Conservation (phyloP, 2,888 invertebrate species). For the Diabrotica balteata region DNA sequence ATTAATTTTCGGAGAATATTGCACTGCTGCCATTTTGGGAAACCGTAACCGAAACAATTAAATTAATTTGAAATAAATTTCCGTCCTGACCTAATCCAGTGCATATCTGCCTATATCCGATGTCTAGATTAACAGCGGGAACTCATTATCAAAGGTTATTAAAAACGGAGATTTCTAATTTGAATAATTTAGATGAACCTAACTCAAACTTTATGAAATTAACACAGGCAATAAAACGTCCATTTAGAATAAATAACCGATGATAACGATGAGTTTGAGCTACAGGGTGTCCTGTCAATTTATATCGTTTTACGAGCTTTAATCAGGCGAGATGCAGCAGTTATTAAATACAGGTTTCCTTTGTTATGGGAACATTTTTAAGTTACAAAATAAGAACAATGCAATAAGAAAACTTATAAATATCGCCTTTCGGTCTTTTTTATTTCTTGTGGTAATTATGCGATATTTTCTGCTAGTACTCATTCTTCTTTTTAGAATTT, state of each 20-base stretch:
- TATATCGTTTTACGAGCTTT: background rate
- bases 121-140: constrained; percentile 19
- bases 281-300: constrained; percentile 2
- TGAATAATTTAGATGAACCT: constrained; percentile 21
- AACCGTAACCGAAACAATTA: constrained; percentile 16
- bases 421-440: too few relatives aligned
- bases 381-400: too few relatives aligned
- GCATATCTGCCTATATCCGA: constrained; percentile 12
- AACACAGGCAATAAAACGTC: constrained; percentile 12
- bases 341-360: too few relatives aligned
- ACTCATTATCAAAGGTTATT: constrained; percentile 21
- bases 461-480: too few relatives aligned
- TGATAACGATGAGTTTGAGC: constrained; percentile 4
- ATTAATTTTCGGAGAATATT: too few relatives aligned
- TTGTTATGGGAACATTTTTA: too few relatives aligned
- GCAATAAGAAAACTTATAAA: too few relatives aligned
- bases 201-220: constrained; percentile 18
- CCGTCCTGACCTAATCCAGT: constrained; percentile 8
- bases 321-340: too few relatives aligned
- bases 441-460: too few relatives aligned
- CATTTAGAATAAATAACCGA: constrained; percentile 13
- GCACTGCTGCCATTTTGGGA: background rate
- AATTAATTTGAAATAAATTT: constrained; percentile 19
- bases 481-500: too few relatives aligned
- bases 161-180: constrained; percentile 25